phyloP scores from a whole-genome alignment of 2,888 invertebrate genomes.

The Hirudinaria manillensis region DNA sequence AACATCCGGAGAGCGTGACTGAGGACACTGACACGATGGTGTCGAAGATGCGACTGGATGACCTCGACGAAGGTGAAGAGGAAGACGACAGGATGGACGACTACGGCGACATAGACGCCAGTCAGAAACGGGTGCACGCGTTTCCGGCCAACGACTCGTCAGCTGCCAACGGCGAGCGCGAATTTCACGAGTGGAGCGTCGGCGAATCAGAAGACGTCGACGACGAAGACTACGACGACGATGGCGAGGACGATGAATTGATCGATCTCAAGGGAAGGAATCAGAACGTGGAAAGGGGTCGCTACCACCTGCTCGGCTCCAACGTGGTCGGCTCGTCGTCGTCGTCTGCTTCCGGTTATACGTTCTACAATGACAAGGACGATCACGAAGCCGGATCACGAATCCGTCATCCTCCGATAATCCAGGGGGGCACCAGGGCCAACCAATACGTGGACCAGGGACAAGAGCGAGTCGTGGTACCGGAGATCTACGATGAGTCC shows the following conservation, averaged over 20 bases:
- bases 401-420: neutral
- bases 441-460: neutral
- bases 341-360: neutral
- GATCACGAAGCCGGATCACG: neutral
- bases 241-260: constrained; percentile 17
- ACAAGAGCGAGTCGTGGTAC: neutral
- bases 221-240: constrained; percentile 23
- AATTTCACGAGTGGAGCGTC: neutral
- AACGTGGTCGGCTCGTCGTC: neutral
- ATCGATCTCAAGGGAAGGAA: neutral
- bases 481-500: neutral
- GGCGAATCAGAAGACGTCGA: constrained; percentile 16
- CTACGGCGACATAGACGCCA: constrained; percentile 6
- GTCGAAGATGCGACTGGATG: constrained; percentile 5
- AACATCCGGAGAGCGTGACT: constrained; percentile 4
- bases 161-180: neutral
- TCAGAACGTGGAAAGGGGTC: neutral
- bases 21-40: constrained; percentile 2
- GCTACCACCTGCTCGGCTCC: neutral
- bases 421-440: neutral
- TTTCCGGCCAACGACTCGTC: too few relatives aligned
- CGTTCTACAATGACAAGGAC: neutral
- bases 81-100: constrained; percentile 6
- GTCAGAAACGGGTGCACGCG: neutral
- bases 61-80: neutral